phyloP scores from a whole-genome alignment of 2,888 invertebrate genomes.

The Adelognathus sp. region DNA sequence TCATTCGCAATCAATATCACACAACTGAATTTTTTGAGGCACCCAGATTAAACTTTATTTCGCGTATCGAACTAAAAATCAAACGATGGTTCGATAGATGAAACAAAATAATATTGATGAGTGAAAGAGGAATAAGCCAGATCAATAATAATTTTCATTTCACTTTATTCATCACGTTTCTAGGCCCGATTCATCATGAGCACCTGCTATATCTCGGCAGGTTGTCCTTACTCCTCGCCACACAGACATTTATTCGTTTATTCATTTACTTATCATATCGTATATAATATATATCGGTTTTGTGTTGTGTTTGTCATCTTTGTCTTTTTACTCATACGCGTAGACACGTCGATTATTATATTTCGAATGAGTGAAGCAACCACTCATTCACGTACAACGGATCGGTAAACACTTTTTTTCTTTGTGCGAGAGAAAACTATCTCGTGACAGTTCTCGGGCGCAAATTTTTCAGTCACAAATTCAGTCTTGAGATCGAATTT shows the following conservation, averaged over 20 bases:
- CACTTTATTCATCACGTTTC: slow-evolving; percentile 29
- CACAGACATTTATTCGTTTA: slow-evolving; percentile 23
- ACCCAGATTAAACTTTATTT: too few species aligned
- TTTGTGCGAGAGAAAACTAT: slow-evolving; percentile 34
- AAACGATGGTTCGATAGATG: background rate
- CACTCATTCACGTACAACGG: slow-evolving; percentile 19
- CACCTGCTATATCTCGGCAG: slow-evolving; percentile 6
- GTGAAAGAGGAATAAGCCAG: background rate
- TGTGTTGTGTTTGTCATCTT: slow-evolving; percentile 1
- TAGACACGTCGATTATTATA: slow-evolving; percentile 40
- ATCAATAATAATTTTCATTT: background rate
- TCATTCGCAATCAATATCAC: too few species aligned
- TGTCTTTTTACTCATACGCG: slow-evolving; percentile 16
- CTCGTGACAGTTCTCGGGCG: background rate
- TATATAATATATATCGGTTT: slow-evolving; percentile 26
- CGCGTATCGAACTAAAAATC: too few species aligned
- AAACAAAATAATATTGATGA: background rate
- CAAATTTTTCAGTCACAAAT: background rate
- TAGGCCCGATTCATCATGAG: slow-evolving; percentile 23
- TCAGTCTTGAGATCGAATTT: background rate
- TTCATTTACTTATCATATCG: slow-evolving; percentile 19
- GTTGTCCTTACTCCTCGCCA: slow-evolving; percentile 23
- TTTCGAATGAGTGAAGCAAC: slow-evolving; percentile 29
- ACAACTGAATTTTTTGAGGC: too few species aligned
- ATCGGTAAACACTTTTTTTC: slow-evolving; percentile 29